A percentile compares a stretch with the other conserved stretches of the same genome.
Evolutionary conservation across 2,113 vertebrate species (phyloP).

Genomic region (Heterocephalus glaber): DNA sequence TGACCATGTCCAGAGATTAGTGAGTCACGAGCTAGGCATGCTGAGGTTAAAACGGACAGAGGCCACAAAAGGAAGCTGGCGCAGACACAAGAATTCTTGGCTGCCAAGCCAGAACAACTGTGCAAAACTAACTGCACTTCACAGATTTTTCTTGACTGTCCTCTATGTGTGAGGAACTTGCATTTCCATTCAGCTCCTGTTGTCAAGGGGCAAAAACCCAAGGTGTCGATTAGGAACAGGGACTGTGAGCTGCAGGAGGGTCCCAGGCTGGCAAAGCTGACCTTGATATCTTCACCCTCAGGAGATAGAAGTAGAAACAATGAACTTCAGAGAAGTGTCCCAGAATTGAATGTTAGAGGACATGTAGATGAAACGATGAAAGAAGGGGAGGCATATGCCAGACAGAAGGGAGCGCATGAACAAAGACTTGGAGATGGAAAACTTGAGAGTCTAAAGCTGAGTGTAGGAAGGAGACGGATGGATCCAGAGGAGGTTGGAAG

Average conservation of each 20-base stretch:
- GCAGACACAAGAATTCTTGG: neutral
- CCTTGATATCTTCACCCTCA: neutral
- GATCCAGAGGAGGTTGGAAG: neutral
- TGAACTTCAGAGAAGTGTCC: neutral
- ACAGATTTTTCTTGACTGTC: neutral
- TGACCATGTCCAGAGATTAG: neutral
- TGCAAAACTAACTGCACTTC: neutral
- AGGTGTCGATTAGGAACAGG: neutral
- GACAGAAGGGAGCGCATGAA: neutral
- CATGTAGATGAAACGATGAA: neutral
- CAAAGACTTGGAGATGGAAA: neutral
- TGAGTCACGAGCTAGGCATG: constrained; percentile 35
- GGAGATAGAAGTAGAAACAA: neutral
- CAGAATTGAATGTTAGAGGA: neutral
- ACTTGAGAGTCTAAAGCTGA: neutral
- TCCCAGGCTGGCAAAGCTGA: neutral
- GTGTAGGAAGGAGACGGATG: neutral
- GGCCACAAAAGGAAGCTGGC: constrained; percentile 1
- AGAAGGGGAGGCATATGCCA: neutral
- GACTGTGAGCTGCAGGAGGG: neutral
- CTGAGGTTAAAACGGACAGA: neutral
- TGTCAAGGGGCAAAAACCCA: neutral
- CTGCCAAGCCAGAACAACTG: neutral
- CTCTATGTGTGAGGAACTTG: neutral
- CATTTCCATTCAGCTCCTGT: neutral